Base-by-base conservation (phyloP, 2,113 vertebrate genomes). In the Gasterosteus aculeatus region DNA sequence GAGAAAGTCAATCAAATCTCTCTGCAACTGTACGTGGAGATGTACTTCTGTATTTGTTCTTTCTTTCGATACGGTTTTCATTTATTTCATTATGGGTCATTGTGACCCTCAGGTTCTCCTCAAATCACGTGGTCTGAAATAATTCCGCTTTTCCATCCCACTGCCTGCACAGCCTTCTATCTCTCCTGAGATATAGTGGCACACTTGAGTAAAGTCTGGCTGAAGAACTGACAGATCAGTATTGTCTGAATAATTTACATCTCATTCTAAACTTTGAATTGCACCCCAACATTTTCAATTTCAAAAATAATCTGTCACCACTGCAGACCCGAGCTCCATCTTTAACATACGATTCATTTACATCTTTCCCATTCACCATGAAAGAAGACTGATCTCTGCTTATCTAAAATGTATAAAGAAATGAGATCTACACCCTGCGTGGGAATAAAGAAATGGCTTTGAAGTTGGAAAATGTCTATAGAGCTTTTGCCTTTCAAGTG, bases 391-490 rank as follows among this genome's bases (percentile, higher is more conserved):
- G 79, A 86, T 90, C 58, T 83, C 56, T 77, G 64, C 86, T 89
- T 86, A 91, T 93, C 81, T 85, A 74, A 92, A 86, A 92, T 83
- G 85, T 83, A 86, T 78, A 84, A 88, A 87, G 81, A 72, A 87
- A 80, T 75, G 64, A 87, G 69, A 89, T 87, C 81, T 82, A 83
- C 82, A 56, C 57, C 53, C 16, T 82, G 86, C 72, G 70, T 89
- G 88, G 82, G 86, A 88, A 89, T 87, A 77, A 68, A 77, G 19
- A 81, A 82, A 81, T 8, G 73, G 29, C 85, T 92, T 91, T 89
- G 88, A 90, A 83, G 87, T 83, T 65, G 19, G 58, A 85, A 85
- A 84, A 81, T 39, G 76, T 88, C 83, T 86, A 33, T 57, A 58
- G 86, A 78, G 85, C 72, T 83, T 89, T 77, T 67, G 86, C 64